These are phyloP conservation scores for Caenorhabditis tropicalis DNA, from an alignment of 1,140 invertebrate species.

Conservation along the genomic window DNA sequence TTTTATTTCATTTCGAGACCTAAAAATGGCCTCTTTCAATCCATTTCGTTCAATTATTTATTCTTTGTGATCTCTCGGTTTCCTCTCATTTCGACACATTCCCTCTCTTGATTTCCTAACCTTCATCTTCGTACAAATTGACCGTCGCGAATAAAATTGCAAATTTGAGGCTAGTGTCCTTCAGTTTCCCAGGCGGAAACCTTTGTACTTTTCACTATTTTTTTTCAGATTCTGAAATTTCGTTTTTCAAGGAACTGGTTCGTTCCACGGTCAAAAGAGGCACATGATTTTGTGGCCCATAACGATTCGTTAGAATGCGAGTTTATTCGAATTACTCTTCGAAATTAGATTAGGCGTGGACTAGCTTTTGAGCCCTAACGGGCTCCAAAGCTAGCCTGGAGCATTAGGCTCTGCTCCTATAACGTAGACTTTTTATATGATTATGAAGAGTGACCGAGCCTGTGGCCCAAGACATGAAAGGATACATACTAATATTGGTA, in stretches of 20 bases:
- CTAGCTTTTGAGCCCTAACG: no score
- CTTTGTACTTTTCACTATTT: neutral
- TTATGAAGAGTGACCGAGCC: no score
- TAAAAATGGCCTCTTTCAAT: neutral
- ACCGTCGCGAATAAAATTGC: constrained; percentile 11
- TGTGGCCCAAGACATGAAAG: no score
- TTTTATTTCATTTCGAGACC: no score
- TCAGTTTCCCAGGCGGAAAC: neutral
- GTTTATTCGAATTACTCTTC: no score
- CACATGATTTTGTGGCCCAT: neutral
- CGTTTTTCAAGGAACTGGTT: neutral
- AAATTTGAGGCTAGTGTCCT: neutral
- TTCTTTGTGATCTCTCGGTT: neutral
- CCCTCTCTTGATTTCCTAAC: neutral
- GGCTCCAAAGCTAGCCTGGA: no score
- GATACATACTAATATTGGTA: no score
- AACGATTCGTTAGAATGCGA: no score
- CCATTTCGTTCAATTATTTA: neutral
- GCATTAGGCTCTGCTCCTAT: no score
- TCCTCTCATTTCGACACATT: neutral
- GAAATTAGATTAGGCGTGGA: no score
- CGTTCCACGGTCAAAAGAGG: neutral
- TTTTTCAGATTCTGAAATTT: neutral
- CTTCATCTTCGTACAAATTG: constrained; percentile 27
- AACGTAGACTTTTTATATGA: no score